These are phyloP conservation scores for Hipposideros larvatus DNA, from an alignment of 2,797 vertebrate species.

Conservation along the genomic window DNA sequence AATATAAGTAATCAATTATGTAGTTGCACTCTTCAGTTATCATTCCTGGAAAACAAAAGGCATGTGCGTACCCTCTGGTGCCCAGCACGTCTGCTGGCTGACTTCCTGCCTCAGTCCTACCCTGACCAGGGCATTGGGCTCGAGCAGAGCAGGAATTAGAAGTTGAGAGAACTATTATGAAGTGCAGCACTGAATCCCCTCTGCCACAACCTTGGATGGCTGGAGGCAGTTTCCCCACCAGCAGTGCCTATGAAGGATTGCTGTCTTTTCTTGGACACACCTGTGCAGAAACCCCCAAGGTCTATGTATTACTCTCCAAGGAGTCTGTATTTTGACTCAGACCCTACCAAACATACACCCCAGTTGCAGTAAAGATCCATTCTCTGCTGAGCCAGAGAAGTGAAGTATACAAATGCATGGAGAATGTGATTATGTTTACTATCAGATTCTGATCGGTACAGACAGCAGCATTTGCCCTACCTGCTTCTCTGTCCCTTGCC, in stretches of 20 bases:
- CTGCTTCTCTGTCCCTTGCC: neutral
- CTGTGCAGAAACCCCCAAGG: neutral
- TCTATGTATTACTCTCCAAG: neutral
- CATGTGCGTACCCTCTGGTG: neutral
- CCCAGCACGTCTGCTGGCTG: neutral
- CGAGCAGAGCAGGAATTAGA: neutral
- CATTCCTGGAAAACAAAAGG: neutral
- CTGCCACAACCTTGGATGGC: fast-evolving
- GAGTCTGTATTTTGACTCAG: neutral
- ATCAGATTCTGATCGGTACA: neutral
- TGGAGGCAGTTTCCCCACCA: neutral
- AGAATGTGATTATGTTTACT: neutral
- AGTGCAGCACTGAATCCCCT: too few relatives aligned
- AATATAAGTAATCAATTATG: conserved; percentile 67
- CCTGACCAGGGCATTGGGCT: fast-evolving
- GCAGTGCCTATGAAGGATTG: neutral
- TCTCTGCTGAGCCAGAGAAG: neutral
- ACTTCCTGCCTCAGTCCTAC: neutral
- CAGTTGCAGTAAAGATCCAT: neutral
- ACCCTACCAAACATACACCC: neutral
- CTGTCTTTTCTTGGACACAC: neutral
- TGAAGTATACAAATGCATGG: neutral
- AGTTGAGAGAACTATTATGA: neutral
- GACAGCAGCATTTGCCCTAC: neutral
- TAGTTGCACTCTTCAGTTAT: neutral